Evolutionary conservation across 2,113 vertebrate species (phyloP), one percentile per base, ranked within the genome.

Genomic region (Glaucomys volans): DNA sequence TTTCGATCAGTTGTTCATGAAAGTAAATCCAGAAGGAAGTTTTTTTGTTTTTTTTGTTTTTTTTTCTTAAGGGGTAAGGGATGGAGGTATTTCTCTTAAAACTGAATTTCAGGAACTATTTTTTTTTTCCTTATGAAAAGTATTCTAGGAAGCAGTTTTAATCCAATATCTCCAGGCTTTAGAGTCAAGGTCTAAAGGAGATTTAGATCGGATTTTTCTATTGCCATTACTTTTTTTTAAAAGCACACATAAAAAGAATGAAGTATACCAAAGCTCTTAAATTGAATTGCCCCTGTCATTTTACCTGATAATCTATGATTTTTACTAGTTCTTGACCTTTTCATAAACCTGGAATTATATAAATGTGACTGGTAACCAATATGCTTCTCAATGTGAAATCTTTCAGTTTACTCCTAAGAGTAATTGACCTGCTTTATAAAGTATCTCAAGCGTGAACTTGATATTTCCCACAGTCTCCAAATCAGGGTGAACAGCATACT

Each of bases 1-100:
- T 97, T 99, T 99, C 98, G 98, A 99, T 98, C 98, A 97, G 98
- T 98, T 98, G 97, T 98, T 99, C 99, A 98, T 99, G 98, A 99
- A 98, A 98, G 98, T 92, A 98, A 96, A 98, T 98, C 98, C 98
- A 98, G 98, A 97, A 98, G 98, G 97, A 98, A 97, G 79, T 42
- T 69, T 69, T 32, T 86, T 67, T 50, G 44, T 47, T 57, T 75
- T 22, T 91, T 57, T 10, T 75, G 37, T 47, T 22, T n/a, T 8
- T 74, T 71, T 90, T 59, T 74, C 40, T 69, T 85, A 89, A 76
- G 57, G 64, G 64, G 22, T 50, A 71, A 91, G 79, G 97, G 87
- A 95, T 42, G 90, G 96, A 86, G 93, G 97, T 96, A 95, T 87
- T 96, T 93, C 94, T 89, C 97, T 96, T 93, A 93, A 98, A 98